Evolutionary conservation across 2,113 vertebrate species (phyloP).

Genomic region (Saimiri boliviensis): DNA sequence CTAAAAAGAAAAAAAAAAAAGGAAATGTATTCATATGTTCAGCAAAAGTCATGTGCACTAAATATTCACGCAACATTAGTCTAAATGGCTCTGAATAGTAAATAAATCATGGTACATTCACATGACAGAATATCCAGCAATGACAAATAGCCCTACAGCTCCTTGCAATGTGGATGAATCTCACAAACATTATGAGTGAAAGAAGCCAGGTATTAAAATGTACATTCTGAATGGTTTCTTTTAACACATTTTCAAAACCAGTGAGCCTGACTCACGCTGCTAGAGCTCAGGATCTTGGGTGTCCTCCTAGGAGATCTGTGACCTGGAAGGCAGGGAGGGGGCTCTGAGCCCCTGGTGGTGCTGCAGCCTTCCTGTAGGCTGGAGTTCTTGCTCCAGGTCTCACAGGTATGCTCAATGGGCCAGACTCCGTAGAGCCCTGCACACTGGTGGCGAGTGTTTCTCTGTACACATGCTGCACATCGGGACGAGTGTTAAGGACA

Average conservation of each 20-base stretch:
- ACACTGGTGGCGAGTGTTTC: rapidly evolving
- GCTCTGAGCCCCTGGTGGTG: neutral
- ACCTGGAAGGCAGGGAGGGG: neutral
- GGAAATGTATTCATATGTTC: no score
- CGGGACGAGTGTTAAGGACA: neutral
- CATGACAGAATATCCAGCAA: rapidly evolving
- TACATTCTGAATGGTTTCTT: neutral
- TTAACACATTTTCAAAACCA: neutral
- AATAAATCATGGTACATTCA: rapidly evolving
- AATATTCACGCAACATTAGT: neutral
- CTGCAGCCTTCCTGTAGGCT: no score
- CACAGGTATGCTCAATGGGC: no score
- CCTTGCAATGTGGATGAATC: rapidly evolving
- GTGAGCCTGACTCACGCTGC: rapidly evolving
- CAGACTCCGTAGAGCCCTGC: neutral
- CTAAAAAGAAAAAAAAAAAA: no score
- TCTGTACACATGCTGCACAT: rapidly evolving
- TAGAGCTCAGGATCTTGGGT: no score
- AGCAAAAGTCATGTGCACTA: neutral
- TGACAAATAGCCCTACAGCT: rapidly evolving
- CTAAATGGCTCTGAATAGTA: no score
- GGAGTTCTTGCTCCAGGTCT: neutral
- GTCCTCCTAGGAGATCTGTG: neutral
- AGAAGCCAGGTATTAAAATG: neutral
- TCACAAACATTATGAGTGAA: rapidly evolving